Conservation (phyloP, 2,888 invertebrate species). For the Perizoma flavofasciatum region DNA sequence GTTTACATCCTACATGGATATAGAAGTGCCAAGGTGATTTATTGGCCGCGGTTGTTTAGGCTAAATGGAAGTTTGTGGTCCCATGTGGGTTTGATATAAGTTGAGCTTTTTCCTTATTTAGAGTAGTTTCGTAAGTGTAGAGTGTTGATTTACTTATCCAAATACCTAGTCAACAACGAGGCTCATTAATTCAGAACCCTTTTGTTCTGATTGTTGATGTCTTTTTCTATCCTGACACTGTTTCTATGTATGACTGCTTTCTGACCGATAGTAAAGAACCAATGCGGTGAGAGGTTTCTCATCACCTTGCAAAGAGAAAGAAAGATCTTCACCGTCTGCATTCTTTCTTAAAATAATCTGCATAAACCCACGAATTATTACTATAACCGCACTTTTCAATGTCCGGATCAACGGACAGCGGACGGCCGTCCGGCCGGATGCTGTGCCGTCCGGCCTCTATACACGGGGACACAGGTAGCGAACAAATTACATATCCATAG, state of each 20-base stretch:
- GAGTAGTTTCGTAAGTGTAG: not conserved
- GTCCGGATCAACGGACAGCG: conserved; percentile 19
- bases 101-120: conserved; percentile 11
- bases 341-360: conserved; percentile 15
- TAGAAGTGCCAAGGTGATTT: conserved; percentile 40
- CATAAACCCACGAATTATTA: conserved; percentile 15
- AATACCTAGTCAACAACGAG: too few species aligned
- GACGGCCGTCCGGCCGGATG: conserved; percentile 28
- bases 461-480: conserved; percentile 75
- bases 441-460: conserved; percentile 50
- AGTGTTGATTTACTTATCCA: too few species aligned
- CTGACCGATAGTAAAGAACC: too few species aligned
- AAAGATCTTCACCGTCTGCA: not conserved
- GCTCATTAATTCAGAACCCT: too few species aligned
- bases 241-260: too few species aligned
- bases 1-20: conserved; percentile 36
- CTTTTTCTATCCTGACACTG: too few species aligned
- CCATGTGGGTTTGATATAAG: conserved; percentile 31
- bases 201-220: too few species aligned
- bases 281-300: too few species aligned
- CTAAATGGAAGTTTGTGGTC: conserved; percentile 29
- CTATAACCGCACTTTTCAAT: conserved; percentile 20
- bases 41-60: conserved; percentile 28
- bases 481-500: conserved; percentile 69
- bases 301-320: too few species aligned